A percentile compares a stretch with the other conserved stretches of the same genome.
Conservation (phyloP, 2,113 vertebrate genomes). For the Pheucticus melanocephalus region DNA sequence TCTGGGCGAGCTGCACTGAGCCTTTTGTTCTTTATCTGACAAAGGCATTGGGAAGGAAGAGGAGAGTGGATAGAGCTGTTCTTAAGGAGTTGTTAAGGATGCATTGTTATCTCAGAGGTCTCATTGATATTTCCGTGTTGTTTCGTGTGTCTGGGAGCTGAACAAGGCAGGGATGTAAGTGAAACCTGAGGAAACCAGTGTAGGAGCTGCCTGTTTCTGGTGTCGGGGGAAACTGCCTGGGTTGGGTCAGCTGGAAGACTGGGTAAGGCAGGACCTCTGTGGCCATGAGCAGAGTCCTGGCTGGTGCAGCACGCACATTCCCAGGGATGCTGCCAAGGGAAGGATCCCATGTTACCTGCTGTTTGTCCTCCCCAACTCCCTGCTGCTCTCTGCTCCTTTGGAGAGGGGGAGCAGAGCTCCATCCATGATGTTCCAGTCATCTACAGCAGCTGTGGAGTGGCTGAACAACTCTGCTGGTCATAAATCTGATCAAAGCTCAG, state of each 20-base stretch:
- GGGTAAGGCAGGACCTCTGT: not conserved
- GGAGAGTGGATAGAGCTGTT: not conserved
- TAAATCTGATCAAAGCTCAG: not conserved
- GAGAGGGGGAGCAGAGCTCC: not conserved
- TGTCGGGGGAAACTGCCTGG: not conserved
- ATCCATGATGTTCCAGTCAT: not conserved
- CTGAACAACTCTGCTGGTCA: not conserved
- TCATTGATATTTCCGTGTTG: not conserved
- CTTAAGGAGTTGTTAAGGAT: not conserved
- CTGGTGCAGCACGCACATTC: fast-evolving
- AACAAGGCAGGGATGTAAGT: not conserved
- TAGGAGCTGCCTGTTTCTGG: not conserved
- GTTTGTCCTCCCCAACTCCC: fast-evolving
- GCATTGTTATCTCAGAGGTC: not conserved
- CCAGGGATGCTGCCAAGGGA: fast-evolving
- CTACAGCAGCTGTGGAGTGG: fast-evolving
- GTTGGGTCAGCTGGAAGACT: not conserved
- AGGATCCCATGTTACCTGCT: fast-evolving
- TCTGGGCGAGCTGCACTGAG: not conserved
- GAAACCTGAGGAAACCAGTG: not conserved
- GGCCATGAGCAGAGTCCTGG: not conserved
- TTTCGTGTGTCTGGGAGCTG: not conserved
- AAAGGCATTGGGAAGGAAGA: not conserved
- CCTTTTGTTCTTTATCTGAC: conserved; percentile 20
- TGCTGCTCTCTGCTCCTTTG: not conserved